These are phyloP conservation scores for Lithodes maja DNA, from an alignment of 2,888 invertebrate species.

Conservation along the genomic window DNA sequence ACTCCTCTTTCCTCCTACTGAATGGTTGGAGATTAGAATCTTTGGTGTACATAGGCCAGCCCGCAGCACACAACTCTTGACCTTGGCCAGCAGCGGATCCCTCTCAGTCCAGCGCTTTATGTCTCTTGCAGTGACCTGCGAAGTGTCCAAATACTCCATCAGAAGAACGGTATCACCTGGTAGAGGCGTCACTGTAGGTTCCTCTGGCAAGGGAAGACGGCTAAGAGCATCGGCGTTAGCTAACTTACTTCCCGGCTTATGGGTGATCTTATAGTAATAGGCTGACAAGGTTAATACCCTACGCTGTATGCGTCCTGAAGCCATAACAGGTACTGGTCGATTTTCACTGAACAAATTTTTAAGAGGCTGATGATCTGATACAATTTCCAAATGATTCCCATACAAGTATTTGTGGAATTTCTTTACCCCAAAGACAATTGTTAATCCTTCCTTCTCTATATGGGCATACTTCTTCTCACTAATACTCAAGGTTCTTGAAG, in stretches of 20 bases:
- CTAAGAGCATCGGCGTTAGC: background rate
- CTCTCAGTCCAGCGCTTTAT: background rate
- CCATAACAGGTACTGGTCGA: background rate
- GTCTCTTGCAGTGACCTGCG: conserved; percentile 5
- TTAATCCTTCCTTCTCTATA: background rate
- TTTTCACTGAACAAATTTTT: conserved; percentile 3
- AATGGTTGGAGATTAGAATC: background rate
- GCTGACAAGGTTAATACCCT: background rate
- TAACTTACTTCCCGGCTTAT: too few relatives aligned
- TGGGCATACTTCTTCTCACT: conserved; percentile 3
- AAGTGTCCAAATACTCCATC: background rate
- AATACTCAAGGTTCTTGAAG: background rate
- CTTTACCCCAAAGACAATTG: background rate
- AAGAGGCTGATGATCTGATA: conserved; percentile 2
- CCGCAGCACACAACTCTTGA: background rate
- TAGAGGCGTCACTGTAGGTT: background rate
- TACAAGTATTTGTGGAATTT: conserved; percentile 16
- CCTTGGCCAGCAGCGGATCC: background rate
- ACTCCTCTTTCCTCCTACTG: background rate
- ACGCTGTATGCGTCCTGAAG: conserved; percentile 9
- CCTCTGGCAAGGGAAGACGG: conserved; percentile 2
- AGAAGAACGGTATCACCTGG: background rate
- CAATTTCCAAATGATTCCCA: conserved; percentile 5
- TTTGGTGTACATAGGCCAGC: background rate
- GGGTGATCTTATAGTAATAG: background rate